phyloP scores from a whole-genome alignment of 2,113 vertebrate genomes.

The Notothenia rossii region DNA sequence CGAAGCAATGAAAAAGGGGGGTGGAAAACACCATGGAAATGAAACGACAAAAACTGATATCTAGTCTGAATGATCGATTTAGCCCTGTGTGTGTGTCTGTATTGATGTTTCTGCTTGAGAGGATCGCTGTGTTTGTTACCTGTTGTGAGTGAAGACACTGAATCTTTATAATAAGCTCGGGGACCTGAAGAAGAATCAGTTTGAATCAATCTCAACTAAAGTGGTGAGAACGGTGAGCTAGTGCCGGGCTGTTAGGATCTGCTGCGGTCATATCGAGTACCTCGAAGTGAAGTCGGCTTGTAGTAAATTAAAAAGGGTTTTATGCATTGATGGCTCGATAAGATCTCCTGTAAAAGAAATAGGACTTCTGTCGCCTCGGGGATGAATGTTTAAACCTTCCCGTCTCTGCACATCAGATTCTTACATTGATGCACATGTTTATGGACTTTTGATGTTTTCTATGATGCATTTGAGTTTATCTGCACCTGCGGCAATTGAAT shows the following conservation, averaged over 20 bases:
- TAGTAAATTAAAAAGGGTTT: constrained; percentile 2
- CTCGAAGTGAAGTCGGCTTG: background rate
- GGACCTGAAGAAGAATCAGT: constrained; percentile 17
- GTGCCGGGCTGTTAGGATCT: constrained; percentile 22
- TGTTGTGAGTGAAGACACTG: constrained; percentile 20
- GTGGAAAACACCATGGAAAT: background rate
- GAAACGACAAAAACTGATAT: constrained; percentile 5
- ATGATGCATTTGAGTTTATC: background rate
- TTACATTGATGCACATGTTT: too few relatives aligned
- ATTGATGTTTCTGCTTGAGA: constrained; percentile 32
- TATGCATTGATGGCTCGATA: background rate
- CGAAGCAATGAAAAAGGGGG: constrained; percentile 17
- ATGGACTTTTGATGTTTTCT: background rate
- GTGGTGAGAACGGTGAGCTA: constrained; percentile 22
- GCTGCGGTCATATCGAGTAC: constrained; percentile 13
- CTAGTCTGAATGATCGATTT: constrained; percentile 48
- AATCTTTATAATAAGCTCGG: constrained; percentile 43
- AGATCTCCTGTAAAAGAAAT: background rate
- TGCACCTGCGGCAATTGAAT: background rate
- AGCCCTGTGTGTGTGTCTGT: background rate
- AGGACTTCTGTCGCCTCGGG: background rate
- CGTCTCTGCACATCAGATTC: too few relatives aligned
- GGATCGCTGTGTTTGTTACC: constrained; percentile 11
- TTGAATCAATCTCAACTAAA: constrained; percentile 52
- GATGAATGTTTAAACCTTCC: background rate